Conservation (phyloP, 2,113 vertebrate species). For the Pteruthius melanotis region DNA sequence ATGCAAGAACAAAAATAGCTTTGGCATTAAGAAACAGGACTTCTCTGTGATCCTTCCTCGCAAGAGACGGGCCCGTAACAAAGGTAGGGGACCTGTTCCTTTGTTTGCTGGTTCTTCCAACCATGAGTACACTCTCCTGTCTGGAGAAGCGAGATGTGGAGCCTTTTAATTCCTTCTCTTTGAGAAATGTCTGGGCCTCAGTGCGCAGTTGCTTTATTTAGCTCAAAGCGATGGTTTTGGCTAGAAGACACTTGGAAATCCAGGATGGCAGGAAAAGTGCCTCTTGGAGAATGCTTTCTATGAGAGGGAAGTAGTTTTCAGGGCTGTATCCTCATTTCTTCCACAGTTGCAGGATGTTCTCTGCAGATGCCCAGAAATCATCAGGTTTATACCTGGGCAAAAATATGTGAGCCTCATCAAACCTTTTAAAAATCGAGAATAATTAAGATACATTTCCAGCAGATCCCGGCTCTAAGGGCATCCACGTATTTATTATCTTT, state of each 20-base stretch:
- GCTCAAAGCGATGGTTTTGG: not conserved
- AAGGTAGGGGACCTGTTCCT: not conserved
- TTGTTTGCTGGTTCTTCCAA: not conserved
- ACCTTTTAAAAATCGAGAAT: not conserved
- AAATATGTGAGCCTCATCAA: not conserved
- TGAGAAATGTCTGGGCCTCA: not conserved
- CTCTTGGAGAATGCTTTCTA: not conserved
- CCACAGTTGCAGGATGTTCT: not conserved
- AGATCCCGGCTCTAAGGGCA: not conserved
- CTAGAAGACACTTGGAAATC: not conserved
- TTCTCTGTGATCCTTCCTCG: not conserved
- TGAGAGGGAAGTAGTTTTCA: not conserved
- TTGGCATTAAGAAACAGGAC: not conserved
- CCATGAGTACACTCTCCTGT: not conserved
- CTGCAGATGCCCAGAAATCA: not conserved
- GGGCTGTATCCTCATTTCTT: not conserved
- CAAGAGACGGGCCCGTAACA: not conserved
- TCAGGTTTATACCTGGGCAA: rapidly evolving
- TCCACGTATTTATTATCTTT: not conserved
- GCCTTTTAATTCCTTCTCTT: not conserved
- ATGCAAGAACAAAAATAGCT: not conserved
- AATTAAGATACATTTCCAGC: not conserved
- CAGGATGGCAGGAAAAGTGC: not conserved
- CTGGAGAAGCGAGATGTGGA: not conserved
- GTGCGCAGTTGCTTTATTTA: not conserved